These are phyloP conservation scores for Agrilus biguttatus DNA, from an alignment of 2,888 invertebrate species.

Conservation along the genomic window DNA sequence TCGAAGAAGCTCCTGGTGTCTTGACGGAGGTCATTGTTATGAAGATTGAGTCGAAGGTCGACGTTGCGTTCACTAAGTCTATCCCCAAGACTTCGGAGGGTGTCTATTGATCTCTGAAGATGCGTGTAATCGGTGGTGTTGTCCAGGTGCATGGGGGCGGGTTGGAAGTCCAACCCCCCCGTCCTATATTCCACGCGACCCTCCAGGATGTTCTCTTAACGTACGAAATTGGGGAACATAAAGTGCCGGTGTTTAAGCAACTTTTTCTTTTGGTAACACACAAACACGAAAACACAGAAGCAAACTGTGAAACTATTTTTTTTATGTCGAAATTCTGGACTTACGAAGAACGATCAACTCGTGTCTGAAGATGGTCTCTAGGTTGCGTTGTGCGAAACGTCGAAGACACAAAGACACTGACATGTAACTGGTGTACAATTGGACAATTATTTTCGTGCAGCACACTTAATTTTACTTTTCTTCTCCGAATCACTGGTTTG, in stretches of 20 bases:
- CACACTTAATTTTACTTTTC: no score
- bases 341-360: background rate
- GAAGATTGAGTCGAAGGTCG: conserved; percentile 26
- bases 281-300: background rate
- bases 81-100: conserved; percentile 28
- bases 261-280: background rate
- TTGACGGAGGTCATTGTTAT: conserved; percentile 18
- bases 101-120: conserved; percentile 31
- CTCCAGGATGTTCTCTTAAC: conserved; percentile 21
- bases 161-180: conserved; percentile 31
- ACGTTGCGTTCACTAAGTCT: conserved; percentile 29
- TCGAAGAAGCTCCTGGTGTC: conserved; percentile 5
- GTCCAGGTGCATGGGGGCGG: conserved; percentile 25
- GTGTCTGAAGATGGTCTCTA: no score
- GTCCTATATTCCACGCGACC: conserved; percentile 30
- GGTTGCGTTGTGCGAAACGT: no score
- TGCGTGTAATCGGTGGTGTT: conserved; percentile 26
- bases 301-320: background rate
- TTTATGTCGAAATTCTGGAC: background rate
- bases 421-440: no score
- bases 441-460: no score
- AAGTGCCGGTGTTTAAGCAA: no score
- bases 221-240: background rate
- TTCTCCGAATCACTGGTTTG: no score
- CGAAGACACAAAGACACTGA: no score